These are phyloP conservation scores for Drosophila neocordata DNA, from an alignment of 1,140 invertebrate species.

Conservation along the genomic window DNA sequence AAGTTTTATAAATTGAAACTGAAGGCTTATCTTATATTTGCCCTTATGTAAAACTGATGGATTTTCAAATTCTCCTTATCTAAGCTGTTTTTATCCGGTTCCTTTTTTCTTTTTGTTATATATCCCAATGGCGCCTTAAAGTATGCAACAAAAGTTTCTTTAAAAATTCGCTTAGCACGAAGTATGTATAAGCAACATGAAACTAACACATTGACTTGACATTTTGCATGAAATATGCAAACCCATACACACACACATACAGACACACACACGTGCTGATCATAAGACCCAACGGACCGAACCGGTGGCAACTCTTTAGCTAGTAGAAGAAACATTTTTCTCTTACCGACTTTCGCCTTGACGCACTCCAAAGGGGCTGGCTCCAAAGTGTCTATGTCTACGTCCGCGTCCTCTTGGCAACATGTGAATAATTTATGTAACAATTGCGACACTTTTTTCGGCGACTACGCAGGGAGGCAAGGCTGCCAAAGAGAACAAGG, in stretches of 20 bases:
- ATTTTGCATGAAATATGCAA: constrained; percentile 68
- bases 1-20: background rate
- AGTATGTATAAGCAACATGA: constrained; percentile 41
- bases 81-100: background rate
- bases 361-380: constrained; percentile 22
- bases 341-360: background rate
- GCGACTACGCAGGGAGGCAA: background rate
- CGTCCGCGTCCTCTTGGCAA: constrained; percentile 24
- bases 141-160: constrained; percentile 11
- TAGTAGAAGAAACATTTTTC: constrained; percentile 25
- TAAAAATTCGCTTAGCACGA: constrained; percentile 13
- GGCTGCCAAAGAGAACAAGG: too few relatives aligned
- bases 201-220: constrained; percentile 73
- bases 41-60: too few relatives aligned
- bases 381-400: constrained; percentile 19
- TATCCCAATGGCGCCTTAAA: background rate
- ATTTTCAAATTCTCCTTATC: background rate
- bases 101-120: background rate
- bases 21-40: background rate
- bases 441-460: constrained; percentile 74
- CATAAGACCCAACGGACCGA: constrained; percentile 5
- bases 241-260: background rate
- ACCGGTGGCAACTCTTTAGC: constrained; percentile 60
- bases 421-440: constrained; percentile 79
- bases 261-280: constrained; percentile 20